Evolutionary conservation across 2,113 vertebrate species (phyloP).

Genomic region (Pluvialis apricaria): DNA sequence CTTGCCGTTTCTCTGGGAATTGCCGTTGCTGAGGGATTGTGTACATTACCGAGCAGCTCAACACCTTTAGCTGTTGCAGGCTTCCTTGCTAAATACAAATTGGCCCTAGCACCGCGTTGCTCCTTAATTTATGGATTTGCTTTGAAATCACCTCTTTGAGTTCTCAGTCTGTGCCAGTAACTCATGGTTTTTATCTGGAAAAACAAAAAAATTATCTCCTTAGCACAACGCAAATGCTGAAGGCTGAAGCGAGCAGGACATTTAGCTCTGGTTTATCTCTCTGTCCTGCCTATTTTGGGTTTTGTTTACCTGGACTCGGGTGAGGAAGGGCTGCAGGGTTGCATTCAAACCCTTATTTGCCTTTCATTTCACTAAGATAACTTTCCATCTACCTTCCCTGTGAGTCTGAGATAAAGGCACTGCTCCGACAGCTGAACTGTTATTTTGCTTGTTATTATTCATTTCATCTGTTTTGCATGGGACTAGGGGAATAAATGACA

Average conservation of each 20-base stretch:
- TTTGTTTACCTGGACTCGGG: neutral
- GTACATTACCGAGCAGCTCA: neutral
- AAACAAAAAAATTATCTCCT: neutral
- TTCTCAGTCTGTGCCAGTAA: neutral
- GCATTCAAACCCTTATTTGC: neutral
- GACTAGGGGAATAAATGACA: neutral
- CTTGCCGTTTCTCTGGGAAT: neutral
- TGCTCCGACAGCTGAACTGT: neutral
- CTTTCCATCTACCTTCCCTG: neutral
- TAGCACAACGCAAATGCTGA: neutral
- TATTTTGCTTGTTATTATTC: neutral
- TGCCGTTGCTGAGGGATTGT: neutral
- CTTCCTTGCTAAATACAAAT: neutral
- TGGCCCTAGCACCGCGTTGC: neutral
- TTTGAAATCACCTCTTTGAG: neutral
- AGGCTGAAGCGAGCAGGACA: neutral
- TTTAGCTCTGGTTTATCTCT: neutral
- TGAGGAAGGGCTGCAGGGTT: neutral
- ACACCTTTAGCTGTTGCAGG: neutral
- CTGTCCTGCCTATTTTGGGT: neutral
- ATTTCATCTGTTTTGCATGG: neutral
- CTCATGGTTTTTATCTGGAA: neutral
- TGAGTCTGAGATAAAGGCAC: neutral
- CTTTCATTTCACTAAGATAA: neutral
- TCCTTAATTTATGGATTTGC: neutral